These are phyloP conservation scores for Rhopalosiphum maidis DNA, from an alignment of 1,140 invertebrate genomes.

Conservation along the genomic window DNA sequence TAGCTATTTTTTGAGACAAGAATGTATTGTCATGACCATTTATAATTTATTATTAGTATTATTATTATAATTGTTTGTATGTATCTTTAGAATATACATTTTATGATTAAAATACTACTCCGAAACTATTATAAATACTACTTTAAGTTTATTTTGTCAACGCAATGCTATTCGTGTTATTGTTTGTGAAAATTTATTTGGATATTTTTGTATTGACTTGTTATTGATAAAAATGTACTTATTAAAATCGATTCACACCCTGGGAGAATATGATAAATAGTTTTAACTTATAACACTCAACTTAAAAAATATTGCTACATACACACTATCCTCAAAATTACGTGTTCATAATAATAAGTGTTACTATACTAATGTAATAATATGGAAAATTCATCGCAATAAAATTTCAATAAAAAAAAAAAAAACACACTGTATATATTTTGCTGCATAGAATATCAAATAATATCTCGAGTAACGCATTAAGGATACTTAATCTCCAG, in stretches of 20 bases:
- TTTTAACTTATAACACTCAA: no score
- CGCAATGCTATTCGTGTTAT: not conserved
- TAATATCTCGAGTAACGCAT: not conserved
- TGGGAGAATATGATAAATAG: not conserved
- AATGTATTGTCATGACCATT: not conserved
- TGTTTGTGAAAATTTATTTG: not conserved
- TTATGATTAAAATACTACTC: not conserved
- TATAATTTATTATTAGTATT: not conserved
- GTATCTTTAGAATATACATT: no score
- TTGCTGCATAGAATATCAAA: not conserved
- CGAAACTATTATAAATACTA: no score
- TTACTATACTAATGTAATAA: not conserved
- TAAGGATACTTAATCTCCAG: not conserved
- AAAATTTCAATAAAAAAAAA: constrained; percentile 38
- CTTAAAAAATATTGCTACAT: constrained; percentile 8
- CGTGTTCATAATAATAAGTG: constrained; percentile 16
- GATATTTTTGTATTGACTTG: not conserved
- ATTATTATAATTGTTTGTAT: not conserved
- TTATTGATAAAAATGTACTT: not conserved
- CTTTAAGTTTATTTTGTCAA: not conserved
- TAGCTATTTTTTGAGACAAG: not conserved
- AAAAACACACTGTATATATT: not conserved
- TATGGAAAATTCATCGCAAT: not conserved
- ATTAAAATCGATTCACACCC: not conserved
- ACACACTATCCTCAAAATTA: not conserved